Base-by-base conservation (phyloP, 1,140 invertebrate genomes). In the Pissodes strobi region DNA sequence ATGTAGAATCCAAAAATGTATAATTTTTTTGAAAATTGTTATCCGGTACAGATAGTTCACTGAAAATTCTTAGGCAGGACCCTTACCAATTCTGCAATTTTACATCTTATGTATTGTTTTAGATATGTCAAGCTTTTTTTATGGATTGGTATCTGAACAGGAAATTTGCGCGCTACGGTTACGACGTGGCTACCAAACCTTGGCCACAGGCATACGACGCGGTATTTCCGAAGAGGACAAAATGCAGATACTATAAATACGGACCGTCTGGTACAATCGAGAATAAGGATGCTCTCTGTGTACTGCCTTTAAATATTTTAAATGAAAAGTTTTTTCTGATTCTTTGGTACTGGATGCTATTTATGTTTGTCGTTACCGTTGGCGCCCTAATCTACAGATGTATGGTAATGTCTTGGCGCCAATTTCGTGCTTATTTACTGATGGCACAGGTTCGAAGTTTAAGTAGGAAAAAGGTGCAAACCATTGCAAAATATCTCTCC, bases 251-350 rank as follows among this genome's bases (percentile, higher is more conserved):
- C 43, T 78, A 84, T 52, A 85, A 79, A 61, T 90, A 78, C 73
- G 90, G 84, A 64, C 80, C 81, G 68, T 87, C 84, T 9, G 88
- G 88, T 4, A 77, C 79, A 0, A 74, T 83, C 13, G 82, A 87
- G 70, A 74, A 79, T 0, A 80, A 82, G 60, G 90, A 93, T 67
- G 82, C 84, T 8, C 78, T 92, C 0, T 93, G 90, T 69, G 82
- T 92, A 4, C 76, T 92, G 43, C 87, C 90, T 0, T 70, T 92
- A 8, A 93, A 93, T 71, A 85, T 91, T 61, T 79, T 92, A 12
- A 91, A 92, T 74, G 90, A 92, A 71, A 93, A 92, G 74, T 86
- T 92, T 46, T 93, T 90, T 69, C 81, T 88, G 9, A 85, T 93
- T 46, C 74, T 92, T 0, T 92, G 89, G 89, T 87, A 92, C 74